Evolutionary conservation across 2,113 vertebrate species (phyloP).

Genomic region (Caranx ignobilis): DNA sequence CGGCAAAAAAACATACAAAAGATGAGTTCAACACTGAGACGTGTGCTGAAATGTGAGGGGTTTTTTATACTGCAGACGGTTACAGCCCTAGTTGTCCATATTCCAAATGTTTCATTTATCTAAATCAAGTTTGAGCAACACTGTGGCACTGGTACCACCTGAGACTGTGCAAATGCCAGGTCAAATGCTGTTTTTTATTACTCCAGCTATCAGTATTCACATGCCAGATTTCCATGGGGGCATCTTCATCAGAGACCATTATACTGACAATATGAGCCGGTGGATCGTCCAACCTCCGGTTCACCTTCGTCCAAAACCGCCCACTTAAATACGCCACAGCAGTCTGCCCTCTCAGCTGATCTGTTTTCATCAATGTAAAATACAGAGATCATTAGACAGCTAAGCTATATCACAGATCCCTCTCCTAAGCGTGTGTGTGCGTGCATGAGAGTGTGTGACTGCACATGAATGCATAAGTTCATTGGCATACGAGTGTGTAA

Average conservation of each 20-base stretch:
- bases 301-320: constrained; percentile 78
- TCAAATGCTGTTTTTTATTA: constrained; percentile 45
- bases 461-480: constrained; percentile 62
- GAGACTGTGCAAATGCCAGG: constrained; percentile 5
- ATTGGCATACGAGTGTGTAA: constrained; percentile 63
- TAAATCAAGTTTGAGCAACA: neutral
- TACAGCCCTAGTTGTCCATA: neutral
- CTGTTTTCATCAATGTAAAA: constrained; percentile 80
- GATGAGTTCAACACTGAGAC: too few relatives aligned
- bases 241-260: constrained; percentile 70
- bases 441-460: constrained; percentile 27
- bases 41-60: too few relatives aligned
- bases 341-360: constrained; percentile 79
- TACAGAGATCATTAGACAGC: constrained; percentile 79
- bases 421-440: constrained; percentile 40
- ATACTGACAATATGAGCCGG: constrained; percentile 70
- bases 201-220: constrained; percentile 29
- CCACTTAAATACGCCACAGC: constrained; percentile 70
- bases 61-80: too few relatives aligned
- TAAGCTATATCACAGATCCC: constrained; percentile 79
- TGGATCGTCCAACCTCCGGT: constrained; percentile 73
- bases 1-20: too few relatives aligned
- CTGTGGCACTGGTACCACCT: constrained; percentile 18
- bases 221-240: constrained; percentile 68
- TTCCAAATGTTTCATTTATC: constrained; percentile 10